Base-by-base conservation (phyloP, 2,888 invertebrate species). In the Lasioglossum villosulum region DNA sequence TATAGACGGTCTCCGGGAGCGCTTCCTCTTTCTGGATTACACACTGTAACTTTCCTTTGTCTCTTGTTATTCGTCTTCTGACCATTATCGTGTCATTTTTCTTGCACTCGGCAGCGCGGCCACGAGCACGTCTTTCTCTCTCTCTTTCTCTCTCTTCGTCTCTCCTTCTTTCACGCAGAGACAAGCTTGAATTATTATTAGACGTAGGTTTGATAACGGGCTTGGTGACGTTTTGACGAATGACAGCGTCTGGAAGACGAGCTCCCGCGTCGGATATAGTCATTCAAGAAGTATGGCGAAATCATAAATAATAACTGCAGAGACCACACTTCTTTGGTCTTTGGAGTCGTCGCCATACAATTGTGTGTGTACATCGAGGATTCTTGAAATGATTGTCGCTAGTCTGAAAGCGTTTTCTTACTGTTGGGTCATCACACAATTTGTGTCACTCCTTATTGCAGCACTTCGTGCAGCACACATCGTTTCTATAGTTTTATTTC, bases 31-130 rank as follows among this genome's bases (percentile, higher is more conserved):
- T 75, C 59, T 72, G 70, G 81, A 79, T 84, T 74, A 77, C 75
- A 56, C 70, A 34, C 72, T 71, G 90, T 87, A 90, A 89, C 72
- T 90, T 90, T 87, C 87, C 87, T 90, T 80, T 74, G 84, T 66
- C 75, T 66, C 80, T 75, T 82, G 81, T 79, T 88, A 71, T 80
- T 87, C 87, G 75, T 87, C 78, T 83, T 63, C 80, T 39, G 79
- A 70, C 73, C 74, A 83, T 86, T 90, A 89, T 89, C 83, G 59
- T 59, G n/a, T 68, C 71, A 75, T 73, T 83, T 88, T 82, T 78
- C 78, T 79, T 27, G 76, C 81, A 48, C 45, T 75, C 72, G 73
- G 84, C 37, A 23, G 72, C 78, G 75, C 83, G 75, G 75, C 66
- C 79, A 76, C 82, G 75, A 59, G 59, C 75, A 63, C 42, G 79